Conservation (phyloP, 1,140 invertebrate species). For the Musca vetustissima region DNA sequence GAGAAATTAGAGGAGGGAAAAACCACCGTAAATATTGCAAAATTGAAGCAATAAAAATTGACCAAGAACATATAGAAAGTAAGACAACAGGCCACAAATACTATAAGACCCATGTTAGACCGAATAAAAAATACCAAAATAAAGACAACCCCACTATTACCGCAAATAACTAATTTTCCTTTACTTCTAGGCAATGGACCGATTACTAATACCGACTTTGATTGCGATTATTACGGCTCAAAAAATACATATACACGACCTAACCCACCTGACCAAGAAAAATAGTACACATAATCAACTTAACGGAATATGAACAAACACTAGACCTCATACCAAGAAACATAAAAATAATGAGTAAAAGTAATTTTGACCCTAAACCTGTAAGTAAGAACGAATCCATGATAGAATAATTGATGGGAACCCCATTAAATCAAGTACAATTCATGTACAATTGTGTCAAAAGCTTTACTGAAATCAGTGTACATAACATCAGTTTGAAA, state of each 20-base stretch:
- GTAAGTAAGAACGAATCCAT: no score
- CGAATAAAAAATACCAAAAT: constrained; percentile 8
- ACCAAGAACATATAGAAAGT: no score
- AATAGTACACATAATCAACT: constrained; percentile 14
- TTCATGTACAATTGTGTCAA: no score
- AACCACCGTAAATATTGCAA: not conserved
- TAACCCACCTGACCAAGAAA: not conserved
- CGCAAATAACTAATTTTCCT: not conserved
- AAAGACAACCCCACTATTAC: not conserved
- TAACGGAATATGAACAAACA: not conserved
- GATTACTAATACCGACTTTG: no score
- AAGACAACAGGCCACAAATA: not conserved
- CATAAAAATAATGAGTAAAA: not conserved
- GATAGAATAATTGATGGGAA: no score
- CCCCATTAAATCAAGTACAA: no score
- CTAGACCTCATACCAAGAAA: not conserved
- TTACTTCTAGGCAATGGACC: not conserved
- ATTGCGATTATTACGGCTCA: no score
- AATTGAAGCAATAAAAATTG: no score
- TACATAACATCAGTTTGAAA: no score
- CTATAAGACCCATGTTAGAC: constrained; percentile 1
- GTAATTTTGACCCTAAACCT: not conserved
- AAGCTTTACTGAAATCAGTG: no score
- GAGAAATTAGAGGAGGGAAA: constrained; percentile 5
- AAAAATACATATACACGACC: no score